Base-by-base conservation (phyloP, 2,888 invertebrate genomes). In the Hemaris fuciformis region DNA sequence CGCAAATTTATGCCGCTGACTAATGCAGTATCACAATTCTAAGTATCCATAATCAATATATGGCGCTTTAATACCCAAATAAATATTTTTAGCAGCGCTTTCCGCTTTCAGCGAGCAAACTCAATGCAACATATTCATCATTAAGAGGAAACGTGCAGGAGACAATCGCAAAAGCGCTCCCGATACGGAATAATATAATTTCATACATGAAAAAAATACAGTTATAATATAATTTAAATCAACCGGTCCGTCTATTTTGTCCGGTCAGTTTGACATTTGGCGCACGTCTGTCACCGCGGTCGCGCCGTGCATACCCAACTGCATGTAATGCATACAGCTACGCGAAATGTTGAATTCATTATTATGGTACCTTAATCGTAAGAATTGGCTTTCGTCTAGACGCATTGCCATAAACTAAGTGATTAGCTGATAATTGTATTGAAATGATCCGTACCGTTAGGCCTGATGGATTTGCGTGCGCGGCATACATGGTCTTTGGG, bases 301-400 rank as follows among this genome's bases (percentile, higher is more conserved):
- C 70, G 69, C 71, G 62, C 59, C 61, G 67, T 72, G 83, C 83
- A 83, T 83, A 83, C 80, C 71, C 70, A 82, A 77, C 68, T 57
- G 62, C 70, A 65, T 68, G 77, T 70, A 75, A 76, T 77, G 75
- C 76, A 84, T 83, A 80, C 79, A 79, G 80, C 78, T 80, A 79
- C 64, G 71, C 69, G 74, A 75, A 79, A 80, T 70, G 80, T 77
- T 72, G 80, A 85, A 84, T 82, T 85, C 78, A 83, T 84, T 76
- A 76, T 70, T 66, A 73, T 75, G 70, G 74, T 69, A 72, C 78
- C 74, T 75, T 76, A 72, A 75, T 75, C 71, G 71, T 67, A 62
- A 65, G 61, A 66, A 72, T 68, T 66, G 67, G 63, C 62, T 62
- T 61, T 64, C 64, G 76, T 76, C 76, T 76, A 76, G 76, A 76